Evolutionary conservation across 2,797 vertebrate species (phyloP).

Genomic region (Otus scops): DNA sequence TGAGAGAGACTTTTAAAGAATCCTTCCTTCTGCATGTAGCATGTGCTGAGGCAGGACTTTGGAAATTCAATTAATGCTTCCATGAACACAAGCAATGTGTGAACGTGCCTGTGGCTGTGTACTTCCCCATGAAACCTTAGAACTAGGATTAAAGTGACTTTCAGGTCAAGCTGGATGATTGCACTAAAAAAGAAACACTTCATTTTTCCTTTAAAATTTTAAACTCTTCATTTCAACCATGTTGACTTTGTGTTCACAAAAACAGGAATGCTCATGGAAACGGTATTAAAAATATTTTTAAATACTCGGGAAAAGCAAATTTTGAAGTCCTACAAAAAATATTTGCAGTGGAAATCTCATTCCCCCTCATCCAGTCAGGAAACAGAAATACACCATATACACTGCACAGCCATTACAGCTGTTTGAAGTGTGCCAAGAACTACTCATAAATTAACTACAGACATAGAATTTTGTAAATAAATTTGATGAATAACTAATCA

Average conservation of each 20-base stretch:
- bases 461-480: constrained; percentile 34
- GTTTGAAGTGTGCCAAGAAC: constrained; percentile 38
- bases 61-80: constrained; percentile 55
- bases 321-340: constrained; percentile 44
- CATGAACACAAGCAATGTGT: constrained; percentile 52
- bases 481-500: constrained; percentile 39
- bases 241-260: constrained; percentile 52
- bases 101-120: constrained; percentile 54
- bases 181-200: background rate
- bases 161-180: constrained; percentile 43
- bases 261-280: constrained; percentile 51
- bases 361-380: constrained; percentile 42
- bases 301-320: constrained; percentile 55
- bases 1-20: background rate
- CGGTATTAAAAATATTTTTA: constrained; percentile 58
- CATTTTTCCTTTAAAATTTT: constrained; percentile 33
- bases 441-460: constrained; percentile 51
- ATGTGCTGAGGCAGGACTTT: constrained; percentile 31
- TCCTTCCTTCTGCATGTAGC: background rate
- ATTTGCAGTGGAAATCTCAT: constrained; percentile 60
- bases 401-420: constrained; percentile 14
- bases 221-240: constrained; percentile 35
- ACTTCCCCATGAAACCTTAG: constrained; percentile 51
- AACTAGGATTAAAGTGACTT: constrained; percentile 60
- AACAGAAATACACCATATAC: constrained; percentile 32